phyloP scores from a whole-genome alignment of 2,113 vertebrate genomes.

The Oriolus oriolus region DNA sequence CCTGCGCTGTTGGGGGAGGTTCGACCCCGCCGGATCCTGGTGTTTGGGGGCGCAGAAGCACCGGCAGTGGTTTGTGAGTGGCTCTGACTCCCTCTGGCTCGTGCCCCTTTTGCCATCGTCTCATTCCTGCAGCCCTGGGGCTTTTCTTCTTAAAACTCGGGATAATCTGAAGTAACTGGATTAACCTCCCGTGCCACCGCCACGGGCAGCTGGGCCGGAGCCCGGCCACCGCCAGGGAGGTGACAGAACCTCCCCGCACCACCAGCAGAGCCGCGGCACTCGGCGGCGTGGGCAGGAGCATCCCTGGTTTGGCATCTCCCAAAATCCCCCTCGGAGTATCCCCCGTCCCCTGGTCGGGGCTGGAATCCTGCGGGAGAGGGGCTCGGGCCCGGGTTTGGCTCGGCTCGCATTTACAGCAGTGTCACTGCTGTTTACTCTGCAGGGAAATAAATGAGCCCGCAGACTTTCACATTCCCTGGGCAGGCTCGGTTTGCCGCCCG shows the following conservation, averaged over 20 bases:
- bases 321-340: background rate
- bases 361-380: background rate
- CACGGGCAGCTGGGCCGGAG: background rate
- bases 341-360: accelerated
- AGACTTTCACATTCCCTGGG: background rate
- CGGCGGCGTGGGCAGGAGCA: background rate
- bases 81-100: background rate
- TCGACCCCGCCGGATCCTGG: accelerated
- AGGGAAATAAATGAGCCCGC: constrained; percentile 46
- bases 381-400: background rate
- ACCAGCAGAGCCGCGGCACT: background rate
- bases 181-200: background rate
- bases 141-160: background rate
- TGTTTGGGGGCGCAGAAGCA: background rate
- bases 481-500: constrained; percentile 15
- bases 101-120: background rate
- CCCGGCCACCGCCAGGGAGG: background rate
- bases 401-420: background rate
- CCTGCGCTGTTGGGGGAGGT: accelerated
- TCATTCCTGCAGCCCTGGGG: background rate
- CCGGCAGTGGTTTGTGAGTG: accelerated
- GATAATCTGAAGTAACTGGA: constrained; percentile 48
- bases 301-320: accelerated
- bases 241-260: background rate
- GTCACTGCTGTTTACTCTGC: constrained; percentile 62